These are phyloP conservation scores for Eretmocerus hayati DNA, from an alignment of 2,888 invertebrate species.

Conservation along the genomic window DNA sequence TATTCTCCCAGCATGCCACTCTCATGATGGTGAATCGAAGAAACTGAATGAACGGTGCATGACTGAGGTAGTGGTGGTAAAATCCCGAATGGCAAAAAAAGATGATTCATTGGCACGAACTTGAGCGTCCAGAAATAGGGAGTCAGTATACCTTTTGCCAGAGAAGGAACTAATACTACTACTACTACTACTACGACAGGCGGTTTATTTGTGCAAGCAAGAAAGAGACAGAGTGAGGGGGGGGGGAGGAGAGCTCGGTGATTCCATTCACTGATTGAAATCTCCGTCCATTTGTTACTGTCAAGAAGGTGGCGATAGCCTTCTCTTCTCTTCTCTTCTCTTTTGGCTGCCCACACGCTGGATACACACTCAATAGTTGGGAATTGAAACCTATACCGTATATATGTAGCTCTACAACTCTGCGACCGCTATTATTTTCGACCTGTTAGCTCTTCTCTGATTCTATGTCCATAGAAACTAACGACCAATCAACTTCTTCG, in stretches of 20 bases:
- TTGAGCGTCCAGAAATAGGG: too few species aligned
- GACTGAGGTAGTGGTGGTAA: too few species aligned
- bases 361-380: constrained; percentile 12
- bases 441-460: constrained; percentile 14
- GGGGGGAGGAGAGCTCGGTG: constrained; percentile 27
- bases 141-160: too few species aligned
- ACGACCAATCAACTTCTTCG: constrained; percentile 41
- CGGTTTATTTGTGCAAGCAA: neutral
- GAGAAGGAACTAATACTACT: too few species aligned
- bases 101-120: too few species aligned
- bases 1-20: too few species aligned
- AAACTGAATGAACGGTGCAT: too few species aligned
- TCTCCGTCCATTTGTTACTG: constrained; percentile 74
- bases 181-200: too few species aligned
- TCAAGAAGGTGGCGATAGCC: constrained; percentile 52
- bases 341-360: constrained; percentile 33
- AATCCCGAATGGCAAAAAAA: too few species aligned
- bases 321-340: constrained; percentile 30
- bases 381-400: too few species aligned
- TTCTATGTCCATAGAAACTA: constrained; percentile 29
- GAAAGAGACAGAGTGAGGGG: neutral
- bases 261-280: constrained; percentile 64
- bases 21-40: too few species aligned
- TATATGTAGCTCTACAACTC: constrained; percentile 10
- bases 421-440: constrained; percentile 39